phyloP scores from a whole-genome alignment of 2,113 vertebrate species.

The Blennius ocellaris region DNA sequence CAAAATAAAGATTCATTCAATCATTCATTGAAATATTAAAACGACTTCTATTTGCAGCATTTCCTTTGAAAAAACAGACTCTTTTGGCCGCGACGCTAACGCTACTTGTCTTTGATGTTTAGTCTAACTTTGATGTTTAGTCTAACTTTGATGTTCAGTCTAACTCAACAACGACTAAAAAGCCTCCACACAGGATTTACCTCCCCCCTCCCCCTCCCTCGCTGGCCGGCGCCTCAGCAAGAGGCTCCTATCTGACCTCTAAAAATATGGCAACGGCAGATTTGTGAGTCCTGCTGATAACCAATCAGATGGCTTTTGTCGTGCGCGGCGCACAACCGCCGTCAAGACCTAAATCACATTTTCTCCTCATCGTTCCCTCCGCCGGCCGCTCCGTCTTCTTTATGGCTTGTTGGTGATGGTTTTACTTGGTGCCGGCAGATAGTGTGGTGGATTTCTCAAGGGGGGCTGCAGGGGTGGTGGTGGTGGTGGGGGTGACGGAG shows the following conservation, averaged over 20 bases:
- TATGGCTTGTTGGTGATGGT: conserved; percentile 65
- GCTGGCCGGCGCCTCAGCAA: conserved; percentile 49
- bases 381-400: conserved; percentile 59
- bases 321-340: conserved; percentile 56
- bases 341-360: conserved; percentile 67
- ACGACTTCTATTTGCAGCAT: too few species aligned
- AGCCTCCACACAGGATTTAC: too few species aligned
- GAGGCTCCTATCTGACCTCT: conserved; percentile 72
- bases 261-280: conserved; percentile 74
- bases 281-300: conserved; percentile 74
- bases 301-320: conserved; percentile 72
- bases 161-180: too few species aligned
- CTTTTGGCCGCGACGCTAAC: too few species aligned
- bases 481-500: too few species aligned
- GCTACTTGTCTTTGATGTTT: too few species aligned
- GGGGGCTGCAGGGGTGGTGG: conserved; percentile 4
- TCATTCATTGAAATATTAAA: too few species aligned
- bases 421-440: conserved; percentile 61
- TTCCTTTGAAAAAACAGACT: too few species aligned
- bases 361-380: conserved; percentile 63
- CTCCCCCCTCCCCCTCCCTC: neutral
- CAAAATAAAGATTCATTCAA: too few species aligned
- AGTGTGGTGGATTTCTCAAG: conserved; percentile 47
- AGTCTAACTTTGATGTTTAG: too few species aligned
- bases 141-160: too few species aligned